Conservation (phyloP, 1,140 invertebrate species). For the Caenorhabditis tropicalis region DNA sequence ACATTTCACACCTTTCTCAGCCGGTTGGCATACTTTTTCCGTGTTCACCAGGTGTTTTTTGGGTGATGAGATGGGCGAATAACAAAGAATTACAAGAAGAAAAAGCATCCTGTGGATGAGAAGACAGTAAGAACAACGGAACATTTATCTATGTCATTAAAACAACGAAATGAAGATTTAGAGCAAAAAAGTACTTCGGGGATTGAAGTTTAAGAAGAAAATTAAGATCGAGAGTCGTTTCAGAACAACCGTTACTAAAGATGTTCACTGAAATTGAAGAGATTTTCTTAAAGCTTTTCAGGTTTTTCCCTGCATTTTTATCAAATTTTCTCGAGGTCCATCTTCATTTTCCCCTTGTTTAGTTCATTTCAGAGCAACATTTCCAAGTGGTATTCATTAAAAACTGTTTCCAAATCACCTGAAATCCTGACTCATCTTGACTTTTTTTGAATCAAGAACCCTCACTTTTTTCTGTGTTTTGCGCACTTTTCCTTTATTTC, state of each 20-base stretch:
- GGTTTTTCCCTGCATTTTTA: too few species aligned
- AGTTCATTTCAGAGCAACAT: too few species aligned
- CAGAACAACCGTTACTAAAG: too few species aligned
- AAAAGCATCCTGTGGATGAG: neutral
- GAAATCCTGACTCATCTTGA: neutral
- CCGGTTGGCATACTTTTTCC: constrained; percentile 26
- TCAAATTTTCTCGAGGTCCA: too few species aligned
- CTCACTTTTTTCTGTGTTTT: neutral
- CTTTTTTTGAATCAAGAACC: neutral
- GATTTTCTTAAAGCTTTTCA: too few species aligned
- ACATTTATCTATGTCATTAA: neutral
- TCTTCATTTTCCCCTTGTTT: too few species aligned
- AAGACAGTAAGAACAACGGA: neutral
- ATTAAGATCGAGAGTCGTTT: too few species aligned
- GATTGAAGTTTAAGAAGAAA: neutral
- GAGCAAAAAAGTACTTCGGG: neutral
- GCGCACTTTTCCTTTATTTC: constrained; percentile 22
- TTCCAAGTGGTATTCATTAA: too few species aligned
- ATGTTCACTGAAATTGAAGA: too few species aligned
- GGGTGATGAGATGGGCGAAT: neutral
- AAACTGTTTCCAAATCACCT: neutral
- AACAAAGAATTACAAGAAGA: neutral
- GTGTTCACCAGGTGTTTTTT: constrained; percentile 33
- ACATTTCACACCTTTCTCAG: constrained; percentile 41
- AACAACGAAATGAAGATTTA: neutral